Conservation (phyloP, 1,140 invertebrate genomes). For the Ooceraea biroi region DNA sequence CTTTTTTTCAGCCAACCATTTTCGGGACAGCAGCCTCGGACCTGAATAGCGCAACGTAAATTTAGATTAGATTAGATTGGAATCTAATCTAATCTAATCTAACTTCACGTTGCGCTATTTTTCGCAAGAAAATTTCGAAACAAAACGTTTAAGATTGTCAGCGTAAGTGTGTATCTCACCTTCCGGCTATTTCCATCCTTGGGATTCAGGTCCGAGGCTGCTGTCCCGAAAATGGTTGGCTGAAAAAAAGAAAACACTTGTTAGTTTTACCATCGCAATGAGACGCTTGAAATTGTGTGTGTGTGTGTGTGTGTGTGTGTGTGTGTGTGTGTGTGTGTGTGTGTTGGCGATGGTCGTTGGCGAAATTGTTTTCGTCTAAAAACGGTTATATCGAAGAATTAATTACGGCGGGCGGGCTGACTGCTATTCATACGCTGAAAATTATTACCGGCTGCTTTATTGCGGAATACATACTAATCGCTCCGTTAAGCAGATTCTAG, state of each 20-base stretch:
- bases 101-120: too few relatives aligned
- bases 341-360: too few relatives aligned
- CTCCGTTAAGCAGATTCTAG: slow-evolving; percentile 16
- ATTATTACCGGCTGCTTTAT: slow-evolving; percentile 24
- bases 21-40: slow-evolving; percentile 89
- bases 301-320: too few relatives aligned
- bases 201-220: slow-evolving; percentile 88
- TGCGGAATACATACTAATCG: slow-evolving; percentile 26
- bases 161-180: too few relatives aligned
- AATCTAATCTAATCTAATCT: too few relatives aligned
- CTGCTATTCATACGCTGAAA: slow-evolving; percentile 29
- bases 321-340: too few relatives aligned
- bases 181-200: slow-evolving; percentile 87
- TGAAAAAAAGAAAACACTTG: slow-evolving; percentile 84
- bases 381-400: slow-evolving; percentile 37
- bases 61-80: too few relatives aligned
- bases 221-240: slow-evolving; percentile 89
- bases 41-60: too few relatives aligned
- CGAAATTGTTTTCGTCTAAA: too few relatives aligned
- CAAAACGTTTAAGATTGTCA: too few relatives aligned
- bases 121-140: too few relatives aligned
- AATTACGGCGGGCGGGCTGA: slow-evolving; percentile 16
- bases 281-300: background rate
- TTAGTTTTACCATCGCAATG: background rate
- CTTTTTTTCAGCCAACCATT: slow-evolving; percentile 88